Percentiles rank a stretch among this genome's conserved stretches.
phyloP scores from a whole-genome alignment of 2,888 invertebrate species.

The Brachyptera risi region DNA sequence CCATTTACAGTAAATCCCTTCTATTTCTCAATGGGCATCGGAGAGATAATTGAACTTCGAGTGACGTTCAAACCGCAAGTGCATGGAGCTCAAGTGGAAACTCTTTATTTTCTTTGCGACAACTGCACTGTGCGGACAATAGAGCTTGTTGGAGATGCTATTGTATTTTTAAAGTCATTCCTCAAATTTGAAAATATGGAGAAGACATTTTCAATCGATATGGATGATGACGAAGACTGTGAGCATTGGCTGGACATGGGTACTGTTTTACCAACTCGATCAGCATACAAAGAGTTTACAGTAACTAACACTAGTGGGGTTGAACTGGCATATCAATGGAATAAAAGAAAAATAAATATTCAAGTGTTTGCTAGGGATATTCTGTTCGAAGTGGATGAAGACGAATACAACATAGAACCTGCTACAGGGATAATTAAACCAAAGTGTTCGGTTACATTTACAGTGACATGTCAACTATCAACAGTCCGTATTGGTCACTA shows the following conservation, averaged over 20 bases:
- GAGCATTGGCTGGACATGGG: constrained; percentile 29
- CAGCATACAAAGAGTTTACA: background rate
- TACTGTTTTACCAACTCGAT: constrained; percentile 21
- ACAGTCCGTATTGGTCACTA: constrained; percentile 38
- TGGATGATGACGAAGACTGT: constrained; percentile 6
- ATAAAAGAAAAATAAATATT: constrained; percentile 32
- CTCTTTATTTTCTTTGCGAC: constrained; percentile 45
- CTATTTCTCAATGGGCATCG: constrained; percentile 42
- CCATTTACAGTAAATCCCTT: constrained; percentile 45
- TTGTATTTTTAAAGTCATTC: constrained; percentile 41
- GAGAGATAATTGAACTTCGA: constrained; percentile 43
- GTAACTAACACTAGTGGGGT: constrained; percentile 37
- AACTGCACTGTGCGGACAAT: constrained; percentile 44
- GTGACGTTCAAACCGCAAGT: constrained; percentile 43
- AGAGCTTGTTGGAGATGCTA: constrained; percentile 47
- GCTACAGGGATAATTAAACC: constrained; percentile 38
- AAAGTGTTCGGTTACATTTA: constrained; percentile 39
- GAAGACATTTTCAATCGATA: constrained; percentile 13
- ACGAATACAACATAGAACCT: constrained; percentile 39
- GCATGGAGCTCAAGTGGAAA: constrained; percentile 44
- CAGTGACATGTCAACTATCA: constrained; percentile 37
- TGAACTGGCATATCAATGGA: constrained; percentile 40
- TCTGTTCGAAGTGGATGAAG: constrained; percentile 35
- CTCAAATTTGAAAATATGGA: constrained; percentile 35
- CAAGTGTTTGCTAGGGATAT: constrained; percentile 15